phyloP scores from a whole-genome alignment of 1,140 invertebrate genomes.

The Trissolcus basalis region DNA sequence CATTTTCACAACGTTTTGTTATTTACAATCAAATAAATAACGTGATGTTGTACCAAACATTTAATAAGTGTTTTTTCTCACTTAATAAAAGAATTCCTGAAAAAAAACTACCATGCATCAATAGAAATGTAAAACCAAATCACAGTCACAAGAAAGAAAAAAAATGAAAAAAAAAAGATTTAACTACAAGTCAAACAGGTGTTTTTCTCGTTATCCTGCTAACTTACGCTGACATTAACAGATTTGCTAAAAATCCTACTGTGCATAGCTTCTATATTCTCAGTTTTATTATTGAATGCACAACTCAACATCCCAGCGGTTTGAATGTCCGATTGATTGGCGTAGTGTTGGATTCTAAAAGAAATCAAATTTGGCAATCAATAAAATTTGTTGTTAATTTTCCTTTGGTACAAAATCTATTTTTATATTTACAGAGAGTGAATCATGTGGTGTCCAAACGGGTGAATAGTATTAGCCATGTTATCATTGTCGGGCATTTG shows the following conservation, averaged over 20 bases:
- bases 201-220: too few relatives aligned
- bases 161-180: too few relatives aligned
- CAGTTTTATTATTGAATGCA: slow-evolving; percentile 82
- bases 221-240: slow-evolving; percentile 77
- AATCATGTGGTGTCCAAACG: slow-evolving; percentile 89
- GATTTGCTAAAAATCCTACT: slow-evolving; percentile 72
- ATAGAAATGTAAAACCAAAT: background rate
- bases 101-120: background rate
- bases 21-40: too few relatives aligned
- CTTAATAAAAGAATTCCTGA: too few relatives aligned
- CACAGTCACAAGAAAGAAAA: background rate
- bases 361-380: background rate
- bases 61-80: too few relatives aligned
- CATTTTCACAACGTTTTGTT: too few relatives aligned
- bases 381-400: background rate
- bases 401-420: background rate
- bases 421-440: slow-evolving; percentile 83
- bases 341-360: slow-evolving; percentile 85
- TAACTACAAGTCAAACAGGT: too few relatives aligned
- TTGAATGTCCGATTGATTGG: slow-evolving; percentile 89
- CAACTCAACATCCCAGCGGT: slow-evolving; percentile 95
- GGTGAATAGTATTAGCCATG: slow-evolving; percentile 87
- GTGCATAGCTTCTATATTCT: slow-evolving; percentile 66
- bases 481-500: slow-evolving; percentile 79
- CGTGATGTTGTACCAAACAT: too few relatives aligned